Base-by-base conservation (phyloP, 2,888 invertebrate species). In the Microctonus aethiopoides region DNA sequence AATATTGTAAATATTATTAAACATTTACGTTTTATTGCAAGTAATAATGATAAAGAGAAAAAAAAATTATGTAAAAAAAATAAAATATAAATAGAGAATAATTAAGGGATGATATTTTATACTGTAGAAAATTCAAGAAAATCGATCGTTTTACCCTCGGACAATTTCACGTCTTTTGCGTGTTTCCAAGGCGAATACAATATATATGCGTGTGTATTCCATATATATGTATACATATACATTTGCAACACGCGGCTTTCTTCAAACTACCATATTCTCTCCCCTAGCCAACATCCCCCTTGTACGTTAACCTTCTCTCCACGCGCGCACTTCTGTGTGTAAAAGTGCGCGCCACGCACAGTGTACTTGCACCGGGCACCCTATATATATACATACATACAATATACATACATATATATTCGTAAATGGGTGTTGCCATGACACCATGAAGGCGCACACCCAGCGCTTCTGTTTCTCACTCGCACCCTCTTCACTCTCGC, bases 391-490 rank as follows among this genome's bases (percentile, higher is more conserved):
- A 16, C 16, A 46, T 16, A n/a, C 16, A n/a, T 16, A 46, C 29
- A 5, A n/a, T n/a, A n/a, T n/a, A n/a, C n/a, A n/a, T 7, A 29
- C 29, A 29, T 7, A 29, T 16, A 46, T 16, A 46, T 46, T 7
- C 16, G 16, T 46, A 46, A 62, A 76, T 77, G 84, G 84, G 84
- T 84, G 84, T 84, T 84, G 84, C 84, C 84, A 84, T 84, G 84
- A 84, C 84, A 83, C 84, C 84, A 82, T 80, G 80, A 75, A 80
- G 81, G 79, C 80, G 71, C 78, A 71, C 80, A 81, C 80, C 81
- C 79, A 80, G 34, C 75, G 72, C 77, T 76, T 78, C 77, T 75
- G 72, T 71, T 71, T 70, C 72, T 39, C 67, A 32, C 63, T 64
- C 65, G 54, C 63, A 67, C 64, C 74, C 60, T 56, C 51, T 63